Evolutionary conservation across 1,140 invertebrate genomes (phyloP), one percentile per base, ranked within the genome.

Genomic region (Hycleus phaleratus): DNA sequence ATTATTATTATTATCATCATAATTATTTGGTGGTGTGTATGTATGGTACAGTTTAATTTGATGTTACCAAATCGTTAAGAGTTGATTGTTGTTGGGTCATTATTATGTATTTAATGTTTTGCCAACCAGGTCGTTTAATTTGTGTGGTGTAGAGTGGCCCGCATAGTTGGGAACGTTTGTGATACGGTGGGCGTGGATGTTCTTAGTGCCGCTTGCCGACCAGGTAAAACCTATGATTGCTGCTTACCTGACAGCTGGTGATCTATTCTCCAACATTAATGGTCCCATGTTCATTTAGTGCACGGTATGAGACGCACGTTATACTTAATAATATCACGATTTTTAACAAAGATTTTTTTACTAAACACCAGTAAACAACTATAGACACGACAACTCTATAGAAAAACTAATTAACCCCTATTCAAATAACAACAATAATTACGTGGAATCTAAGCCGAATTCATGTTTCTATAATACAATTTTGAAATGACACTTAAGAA

Each of bases 211-310:
- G 62, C 59, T 65, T 60, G 60, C 60, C 65, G 63, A 58, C 58
- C 62, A 52, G 61, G 60, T 64, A 58, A 53, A 51, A 61, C 56
- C 52, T 62, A 62, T 62, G 62, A 65, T 65, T 67, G 63, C 65
- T 56, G 63, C 63, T 62, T 59, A 65, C 65, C 58, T 67, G 65
- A 67, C 65, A 61, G 65, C 64, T 63, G 62, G 63, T 65, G 65
- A 67, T 67, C 65, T 67, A 67, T 67, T 67, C 65, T 58, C 63
- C 63, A 60, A 62, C 65, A 62, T 62, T 67, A 67, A 67, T 67
- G 63, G 65, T 62, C 65, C 61, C 61, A 58, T 60, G 59, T 63
- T 63, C 58, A 62, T 62, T 62, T 62, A 57, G 60, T 62, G 57
- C 58, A 62, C 58, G 61, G 57, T 59, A 56, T 52, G 53, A 58